A percentile compares a stretch with the other conserved stretches of the same genome.
These are phyloP conservation scores for Lepidochitona cinerea DNA, from an alignment of 2,888 invertebrate genomes.

Conservation along the genomic window DNA sequence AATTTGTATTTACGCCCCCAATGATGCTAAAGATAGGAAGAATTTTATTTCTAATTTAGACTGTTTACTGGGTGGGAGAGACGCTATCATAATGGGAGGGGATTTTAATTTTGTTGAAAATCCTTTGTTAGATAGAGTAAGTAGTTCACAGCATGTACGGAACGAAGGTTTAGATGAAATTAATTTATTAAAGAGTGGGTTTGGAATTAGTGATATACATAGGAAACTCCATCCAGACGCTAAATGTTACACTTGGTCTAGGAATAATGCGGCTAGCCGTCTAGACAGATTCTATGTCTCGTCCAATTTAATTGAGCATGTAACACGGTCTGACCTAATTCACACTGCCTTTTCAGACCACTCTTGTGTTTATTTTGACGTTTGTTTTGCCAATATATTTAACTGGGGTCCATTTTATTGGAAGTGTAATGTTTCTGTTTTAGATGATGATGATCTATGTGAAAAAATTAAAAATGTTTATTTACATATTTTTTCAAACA, in stretches of 20 bases:
- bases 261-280: too few species aligned
- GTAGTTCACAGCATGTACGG: not conserved
- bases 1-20: not conserved
- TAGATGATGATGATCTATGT: not conserved
- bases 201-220: not conserved
- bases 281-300: not conserved
- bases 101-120: slow-evolving; percentile 7
- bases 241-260: not conserved
- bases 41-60: not conserved
- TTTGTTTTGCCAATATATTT: not conserved
- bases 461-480: not conserved
- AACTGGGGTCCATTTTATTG: not conserved
- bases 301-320: not conserved
- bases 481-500: not conserved
- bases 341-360: not conserved
- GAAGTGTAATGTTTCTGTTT: not conserved
- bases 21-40: not conserved
- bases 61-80: not conserved
- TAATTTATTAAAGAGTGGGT: not conserved
- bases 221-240: not conserved
- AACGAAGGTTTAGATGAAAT: not conserved
- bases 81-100: not conserved
- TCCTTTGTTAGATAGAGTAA: not conserved
- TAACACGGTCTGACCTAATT: not conserved
- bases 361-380: not conserved